Conservation (phyloP, 2,797 vertebrate species). For the Petrocephalus sullivani region DNA sequence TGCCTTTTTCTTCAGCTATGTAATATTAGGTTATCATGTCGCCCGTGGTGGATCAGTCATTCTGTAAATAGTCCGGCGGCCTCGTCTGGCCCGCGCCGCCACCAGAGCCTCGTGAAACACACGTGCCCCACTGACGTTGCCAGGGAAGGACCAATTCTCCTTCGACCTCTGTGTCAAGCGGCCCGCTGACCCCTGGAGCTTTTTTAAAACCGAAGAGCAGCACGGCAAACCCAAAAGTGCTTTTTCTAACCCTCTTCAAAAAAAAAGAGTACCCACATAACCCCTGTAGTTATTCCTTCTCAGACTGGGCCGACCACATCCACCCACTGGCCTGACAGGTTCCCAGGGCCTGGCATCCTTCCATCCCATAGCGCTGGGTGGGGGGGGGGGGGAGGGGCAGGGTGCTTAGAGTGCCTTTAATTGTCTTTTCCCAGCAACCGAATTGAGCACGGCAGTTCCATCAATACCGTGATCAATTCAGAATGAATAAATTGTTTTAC, state of each 20-base stretch:
- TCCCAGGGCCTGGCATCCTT: constrained; percentile 15
- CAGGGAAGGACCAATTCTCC: background rate
- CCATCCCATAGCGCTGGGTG: background rate
- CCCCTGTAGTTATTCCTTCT: background rate
- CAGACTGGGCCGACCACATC: background rate
- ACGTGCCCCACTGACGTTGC: background rate
- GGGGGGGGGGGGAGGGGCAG: background rate
- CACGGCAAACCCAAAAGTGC: background rate
- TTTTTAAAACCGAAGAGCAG: background rate
- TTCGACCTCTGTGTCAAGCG: background rate
- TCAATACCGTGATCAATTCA: constrained; percentile 50
- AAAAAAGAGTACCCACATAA: background rate
- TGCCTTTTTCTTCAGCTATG: background rate
- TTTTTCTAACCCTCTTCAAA: constrained; percentile 7
- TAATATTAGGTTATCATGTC: background rate
- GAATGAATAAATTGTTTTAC: constrained; percentile 46
- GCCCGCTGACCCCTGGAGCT: background rate
- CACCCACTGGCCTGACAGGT: background rate
- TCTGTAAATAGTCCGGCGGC: background rate
- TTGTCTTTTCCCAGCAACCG: constrained; percentile 37
- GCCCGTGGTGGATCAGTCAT: background rate
- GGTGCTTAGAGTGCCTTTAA: constrained; percentile 33
- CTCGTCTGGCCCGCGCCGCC: background rate
- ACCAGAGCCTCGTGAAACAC: background rate
- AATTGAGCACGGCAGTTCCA: constrained; percentile 41